A percentile compares a stretch with the other conserved stretches of the same genome.
These are phyloP conservation scores for Scyliorhinus canicula DNA, from an alignment of 2,797 vertebrate species.

Conservation along the genomic window DNA sequence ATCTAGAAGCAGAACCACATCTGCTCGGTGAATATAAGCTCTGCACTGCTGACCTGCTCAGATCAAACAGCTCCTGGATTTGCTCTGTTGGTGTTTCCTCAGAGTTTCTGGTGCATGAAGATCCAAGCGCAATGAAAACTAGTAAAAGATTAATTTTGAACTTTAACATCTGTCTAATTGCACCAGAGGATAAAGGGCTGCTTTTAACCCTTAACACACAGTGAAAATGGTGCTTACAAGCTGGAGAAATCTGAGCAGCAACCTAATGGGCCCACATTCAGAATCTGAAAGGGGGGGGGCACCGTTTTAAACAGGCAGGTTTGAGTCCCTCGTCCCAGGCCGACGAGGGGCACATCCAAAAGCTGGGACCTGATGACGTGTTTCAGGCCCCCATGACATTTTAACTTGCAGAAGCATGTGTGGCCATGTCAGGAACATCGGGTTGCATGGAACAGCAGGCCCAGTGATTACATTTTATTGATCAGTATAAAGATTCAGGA, in stretches of 20 bases:
- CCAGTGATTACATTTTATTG: neutral
- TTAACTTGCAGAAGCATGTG: neutral
- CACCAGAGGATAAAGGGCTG: neutral
- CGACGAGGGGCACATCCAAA: neutral
- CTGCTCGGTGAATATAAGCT: neutral
- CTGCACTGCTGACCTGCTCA: slow-evolving; percentile 13
- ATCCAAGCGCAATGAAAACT: neutral
- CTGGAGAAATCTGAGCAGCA: neutral
- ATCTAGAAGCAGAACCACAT: neutral
- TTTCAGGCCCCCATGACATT: neutral
- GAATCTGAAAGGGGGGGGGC: no score
- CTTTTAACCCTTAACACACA: neutral
- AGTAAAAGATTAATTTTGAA: neutral
- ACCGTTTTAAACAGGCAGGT: neutral
- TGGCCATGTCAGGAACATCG: neutral
- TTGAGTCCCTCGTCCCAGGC: neutral
- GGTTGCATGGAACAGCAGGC: neutral
- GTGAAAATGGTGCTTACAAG: neutral
- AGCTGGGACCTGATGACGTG: neutral
- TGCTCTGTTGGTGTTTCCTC: neutral
- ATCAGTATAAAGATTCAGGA: no score
- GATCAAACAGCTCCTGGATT: neutral
- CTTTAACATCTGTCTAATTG: neutral
- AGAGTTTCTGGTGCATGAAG: slow-evolving; percentile 3
- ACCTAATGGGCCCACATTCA: neutral